A percentile compares a stretch with the other conserved stretches of the same genome.
Evolutionary conservation across 2,113 vertebrate genomes (phyloP).

Genomic region (Lagenorhynchus albirostris): DNA sequence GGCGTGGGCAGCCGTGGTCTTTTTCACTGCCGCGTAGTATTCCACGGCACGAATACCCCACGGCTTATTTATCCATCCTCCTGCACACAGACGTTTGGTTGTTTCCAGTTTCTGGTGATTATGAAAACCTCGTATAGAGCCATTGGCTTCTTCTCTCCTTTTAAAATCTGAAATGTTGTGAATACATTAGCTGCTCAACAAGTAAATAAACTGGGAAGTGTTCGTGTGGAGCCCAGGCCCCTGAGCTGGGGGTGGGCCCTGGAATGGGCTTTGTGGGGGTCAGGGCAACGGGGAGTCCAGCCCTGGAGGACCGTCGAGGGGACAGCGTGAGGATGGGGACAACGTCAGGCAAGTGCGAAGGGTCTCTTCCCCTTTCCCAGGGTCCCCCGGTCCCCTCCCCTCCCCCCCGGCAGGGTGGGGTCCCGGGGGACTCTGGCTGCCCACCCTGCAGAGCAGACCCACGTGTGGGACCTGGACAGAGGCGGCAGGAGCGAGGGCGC

Average conservation of each 20-base stretch:
- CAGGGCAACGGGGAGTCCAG: neutral
- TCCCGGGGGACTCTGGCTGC: neutral
- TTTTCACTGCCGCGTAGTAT: accelerated
- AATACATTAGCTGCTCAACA: neutral
- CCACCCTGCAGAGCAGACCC: neutral
- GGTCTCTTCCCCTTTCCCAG: neutral
- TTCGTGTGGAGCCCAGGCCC: no score
- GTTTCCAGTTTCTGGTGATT: neutral
- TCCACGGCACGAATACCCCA: accelerated
- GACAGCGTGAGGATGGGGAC: neutral
- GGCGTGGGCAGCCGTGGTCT: accelerated
- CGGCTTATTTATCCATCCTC: neutral
- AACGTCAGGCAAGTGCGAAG: accelerated
- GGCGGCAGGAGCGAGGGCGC: no score
- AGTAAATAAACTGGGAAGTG: neutral
- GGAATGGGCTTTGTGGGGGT: accelerated
- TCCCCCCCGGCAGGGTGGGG: neutral
- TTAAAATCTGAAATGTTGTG: neutral
- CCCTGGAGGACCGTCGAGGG: accelerated
- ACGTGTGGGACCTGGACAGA: neutral
- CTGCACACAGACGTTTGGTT: accelerated
- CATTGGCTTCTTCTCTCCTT: neutral
- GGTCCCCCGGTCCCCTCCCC: neutral
- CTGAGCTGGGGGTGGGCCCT: neutral
- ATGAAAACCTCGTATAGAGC: neutral